These are phyloP conservation scores for Trissoscelio sp. DNA, from an alignment of 2,888 invertebrate genomes.

Conservation along the genomic window DNA sequence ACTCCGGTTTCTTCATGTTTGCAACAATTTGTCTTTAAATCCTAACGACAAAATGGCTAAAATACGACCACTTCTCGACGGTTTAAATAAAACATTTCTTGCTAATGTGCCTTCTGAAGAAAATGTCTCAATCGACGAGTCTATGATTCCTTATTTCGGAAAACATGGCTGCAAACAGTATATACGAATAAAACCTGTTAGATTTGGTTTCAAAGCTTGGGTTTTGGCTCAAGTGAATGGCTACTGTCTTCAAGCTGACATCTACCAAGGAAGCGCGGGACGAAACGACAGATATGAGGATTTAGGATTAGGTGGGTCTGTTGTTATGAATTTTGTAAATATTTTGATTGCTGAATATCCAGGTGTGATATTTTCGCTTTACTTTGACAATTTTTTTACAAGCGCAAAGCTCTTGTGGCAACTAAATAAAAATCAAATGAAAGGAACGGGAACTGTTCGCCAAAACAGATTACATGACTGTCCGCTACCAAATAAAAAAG, in stretches of 20 bases:
- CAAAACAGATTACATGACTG: conserved; percentile 4
- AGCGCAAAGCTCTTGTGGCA: neutral
- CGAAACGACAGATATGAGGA: conserved; percentile 10
- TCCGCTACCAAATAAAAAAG: neutral
- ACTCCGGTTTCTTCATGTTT: conserved; percentile 58
- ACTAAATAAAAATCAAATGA: neutral
- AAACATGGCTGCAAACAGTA: conserved; percentile 22
- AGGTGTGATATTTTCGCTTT: conserved; percentile 8
- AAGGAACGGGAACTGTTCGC: conserved; percentile 12
- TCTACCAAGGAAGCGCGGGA: conserved; percentile 8
- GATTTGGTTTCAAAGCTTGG: conserved; percentile 25
- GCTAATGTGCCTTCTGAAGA: conserved; percentile 14
- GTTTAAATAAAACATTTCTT: neutral
- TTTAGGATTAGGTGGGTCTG: conserved; percentile 15
- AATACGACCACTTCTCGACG: conserved; percentile 56
- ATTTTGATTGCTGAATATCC: conserved; percentile 13
- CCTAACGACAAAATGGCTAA: conserved; percentile 73
- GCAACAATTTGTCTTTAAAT: conserved; percentile 67
- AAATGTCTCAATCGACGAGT: conserved; percentile 22
- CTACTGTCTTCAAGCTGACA: conserved; percentile 18
- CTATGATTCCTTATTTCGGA: conserved; percentile 27
- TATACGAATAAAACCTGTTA: conserved; percentile 1
- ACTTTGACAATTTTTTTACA: conserved; percentile 15
- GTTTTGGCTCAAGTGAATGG: conserved; percentile 15
- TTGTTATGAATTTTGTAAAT: conserved; percentile 15